These are phyloP conservation scores for Andrena hattorfiana DNA, from an alignment of 2,888 invertebrate genomes.

Conservation along the genomic window DNA sequence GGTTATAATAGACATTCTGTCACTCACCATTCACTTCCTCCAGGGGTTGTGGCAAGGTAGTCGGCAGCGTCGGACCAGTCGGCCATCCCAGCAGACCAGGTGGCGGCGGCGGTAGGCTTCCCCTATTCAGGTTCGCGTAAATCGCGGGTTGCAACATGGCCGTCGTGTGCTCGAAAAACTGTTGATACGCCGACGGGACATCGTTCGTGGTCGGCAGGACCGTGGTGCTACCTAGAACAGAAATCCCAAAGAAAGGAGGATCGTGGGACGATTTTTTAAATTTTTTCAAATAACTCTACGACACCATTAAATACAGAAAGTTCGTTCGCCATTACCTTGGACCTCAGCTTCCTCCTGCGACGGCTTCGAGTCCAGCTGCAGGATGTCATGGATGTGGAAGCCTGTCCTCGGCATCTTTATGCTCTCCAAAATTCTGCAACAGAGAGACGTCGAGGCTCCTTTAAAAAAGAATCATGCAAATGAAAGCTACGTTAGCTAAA, in stretches of 20 bases:
- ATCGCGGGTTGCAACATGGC: conserved; percentile 82
- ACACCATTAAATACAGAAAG: too few species aligned
- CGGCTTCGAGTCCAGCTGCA: conserved; percentile 91
- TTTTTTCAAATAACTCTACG: too few species aligned
- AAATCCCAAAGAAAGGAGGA: neutral
- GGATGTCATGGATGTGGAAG: conserved; percentile 97
- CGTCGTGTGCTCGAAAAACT: conserved; percentile 82
- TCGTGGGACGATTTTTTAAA: too few species aligned
- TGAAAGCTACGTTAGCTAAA: neutral
- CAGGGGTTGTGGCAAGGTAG: conserved; percentile 79
- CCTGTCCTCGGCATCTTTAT: conserved; percentile 94
- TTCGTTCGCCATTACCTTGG: conserved; percentile 74
- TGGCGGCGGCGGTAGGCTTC: conserved; percentile 78
- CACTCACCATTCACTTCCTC: conserved; percentile 83
- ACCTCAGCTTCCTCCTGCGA: conserved; percentile 79
- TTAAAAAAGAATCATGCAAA: neutral
- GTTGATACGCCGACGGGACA: conserved; percentile 82
- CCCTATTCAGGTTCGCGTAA: conserved; percentile 78
- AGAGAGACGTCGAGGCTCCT: conserved; percentile 61
- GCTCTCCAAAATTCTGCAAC: conserved; percentile 91
- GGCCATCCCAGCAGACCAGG: conserved; percentile 72
- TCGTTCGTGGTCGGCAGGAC: conserved; percentile 79
- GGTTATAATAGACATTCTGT: neutral
- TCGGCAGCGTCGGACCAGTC: conserved; percentile 70
- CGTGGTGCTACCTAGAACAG: conserved; percentile 77